Evolutionary conservation across 2,113 vertebrate genomes (phyloP).

Genomic region (Ornithorhynchus anatinus): DNA sequence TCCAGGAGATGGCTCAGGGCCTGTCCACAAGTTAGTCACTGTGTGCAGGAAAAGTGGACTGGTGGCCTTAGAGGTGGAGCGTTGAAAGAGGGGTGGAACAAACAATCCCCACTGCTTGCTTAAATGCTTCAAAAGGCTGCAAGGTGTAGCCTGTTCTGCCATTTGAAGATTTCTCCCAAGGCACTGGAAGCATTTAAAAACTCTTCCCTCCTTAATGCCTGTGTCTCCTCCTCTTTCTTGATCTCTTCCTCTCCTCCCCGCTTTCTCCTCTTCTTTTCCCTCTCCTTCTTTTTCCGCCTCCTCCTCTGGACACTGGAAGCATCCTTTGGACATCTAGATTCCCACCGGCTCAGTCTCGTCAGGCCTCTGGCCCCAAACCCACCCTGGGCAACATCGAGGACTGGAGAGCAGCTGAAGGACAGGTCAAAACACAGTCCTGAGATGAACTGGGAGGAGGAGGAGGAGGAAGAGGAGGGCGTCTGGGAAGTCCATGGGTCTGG

Average conservation of each 20-base stretch:
- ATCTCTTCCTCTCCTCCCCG: background rate
- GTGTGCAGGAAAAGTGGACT: background rate
- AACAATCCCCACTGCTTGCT: background rate
- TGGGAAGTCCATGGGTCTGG: no score
- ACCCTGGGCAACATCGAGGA: no score
- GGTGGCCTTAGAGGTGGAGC: background rate
- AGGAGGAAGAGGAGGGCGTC: no score
- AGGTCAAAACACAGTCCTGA: no score
- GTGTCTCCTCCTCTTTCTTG: background rate
- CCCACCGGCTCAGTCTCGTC: no score
- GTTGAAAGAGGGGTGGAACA: background rate
- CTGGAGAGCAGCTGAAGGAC: no score
- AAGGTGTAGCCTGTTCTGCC: conserved; percentile 6
- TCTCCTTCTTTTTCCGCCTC: background rate
- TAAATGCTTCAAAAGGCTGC: conserved; percentile 15
- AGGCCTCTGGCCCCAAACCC: no score
- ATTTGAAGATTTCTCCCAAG: conserved; percentile 36
- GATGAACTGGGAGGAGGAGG: no score
- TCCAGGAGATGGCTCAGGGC: conserved; percentile 7
- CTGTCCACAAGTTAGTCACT: conserved; percentile 26
- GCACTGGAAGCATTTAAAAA: conserved; percentile 12
- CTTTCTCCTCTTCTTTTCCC: background rate
- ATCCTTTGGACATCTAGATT: no score
- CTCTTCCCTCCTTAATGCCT: background rate
- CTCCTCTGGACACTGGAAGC: no score